These are phyloP conservation scores for Chaitophorus viminalis DNA, from an alignment of 2,888 invertebrate species.

Conservation along the genomic window DNA sequence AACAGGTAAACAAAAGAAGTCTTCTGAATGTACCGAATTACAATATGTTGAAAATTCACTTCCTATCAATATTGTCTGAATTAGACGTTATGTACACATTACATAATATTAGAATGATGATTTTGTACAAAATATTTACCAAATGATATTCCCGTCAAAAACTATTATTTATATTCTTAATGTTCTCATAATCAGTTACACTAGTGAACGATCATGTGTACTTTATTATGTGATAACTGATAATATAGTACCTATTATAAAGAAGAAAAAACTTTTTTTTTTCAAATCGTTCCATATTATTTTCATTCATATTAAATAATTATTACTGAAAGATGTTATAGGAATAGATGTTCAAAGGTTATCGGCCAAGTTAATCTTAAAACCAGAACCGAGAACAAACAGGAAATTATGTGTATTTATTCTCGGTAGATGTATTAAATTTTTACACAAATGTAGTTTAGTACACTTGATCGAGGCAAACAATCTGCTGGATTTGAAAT, in stretches of 20 bases:
- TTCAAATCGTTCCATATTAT: background rate
- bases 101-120: background rate
- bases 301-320: background rate
- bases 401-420: background rate
- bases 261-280: background rate
- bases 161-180: too few species aligned
- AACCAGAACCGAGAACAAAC: background rate
- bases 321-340: background rate
- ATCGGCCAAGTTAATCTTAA: background rate
- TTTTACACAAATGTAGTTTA: background rate
- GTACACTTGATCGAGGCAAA: background rate
- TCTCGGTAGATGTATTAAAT: background rate
- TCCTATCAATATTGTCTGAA: too few species aligned
- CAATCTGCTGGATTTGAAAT: background rate
- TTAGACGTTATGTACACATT: too few species aligned
- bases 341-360: background rate
- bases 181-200: background rate
- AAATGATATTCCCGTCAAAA: background rate
- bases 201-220: background rate
- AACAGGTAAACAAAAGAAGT: too few species aligned
- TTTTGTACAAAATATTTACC: background rate
- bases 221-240: background rate
- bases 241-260: background rate
- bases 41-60: too few species aligned
- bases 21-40: too few species aligned